phyloP scores from a whole-genome alignment of 2,113 vertebrate species.

The Accipiter virgatus region DNA sequence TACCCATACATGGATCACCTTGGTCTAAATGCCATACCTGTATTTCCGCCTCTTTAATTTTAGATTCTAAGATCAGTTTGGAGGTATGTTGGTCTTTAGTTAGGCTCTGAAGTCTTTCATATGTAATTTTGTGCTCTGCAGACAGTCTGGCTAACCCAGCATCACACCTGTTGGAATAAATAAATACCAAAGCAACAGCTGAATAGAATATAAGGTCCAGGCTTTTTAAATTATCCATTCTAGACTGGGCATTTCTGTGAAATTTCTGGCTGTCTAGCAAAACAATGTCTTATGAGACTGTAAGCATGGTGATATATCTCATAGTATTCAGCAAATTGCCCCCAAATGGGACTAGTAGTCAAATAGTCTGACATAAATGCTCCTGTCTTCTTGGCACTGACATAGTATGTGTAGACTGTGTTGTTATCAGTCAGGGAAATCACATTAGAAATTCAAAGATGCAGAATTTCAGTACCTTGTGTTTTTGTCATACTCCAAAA shows the following conservation, averaged over 20 bases:
- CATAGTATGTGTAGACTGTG: neutral
- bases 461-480: neutral
- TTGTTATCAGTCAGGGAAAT: neutral
- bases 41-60: conserved; percentile 83
- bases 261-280: neutral
- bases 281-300: neutral
- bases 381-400: neutral
- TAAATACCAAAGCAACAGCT: neutral
- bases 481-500: neutral
- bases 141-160: conserved; percentile 79
- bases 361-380: neutral
- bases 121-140: conserved; percentile 76
- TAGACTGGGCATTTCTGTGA: neutral
- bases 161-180: conserved; percentile 73
- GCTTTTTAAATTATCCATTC: neutral
- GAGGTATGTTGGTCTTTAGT: conserved; percentile 78
- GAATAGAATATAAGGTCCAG: neutral
- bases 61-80: conserved; percentile 82
- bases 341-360: neutral
- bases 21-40: conserved; percentile 66
- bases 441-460: neutral
- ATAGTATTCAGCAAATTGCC: neutral
- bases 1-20: neutral
- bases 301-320: neutral
- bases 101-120: conserved; percentile 77